These are phyloP conservation scores for Amphimallon solstitiale DNA, from an alignment of 2,888 invertebrate genomes.

Conservation along the genomic window DNA sequence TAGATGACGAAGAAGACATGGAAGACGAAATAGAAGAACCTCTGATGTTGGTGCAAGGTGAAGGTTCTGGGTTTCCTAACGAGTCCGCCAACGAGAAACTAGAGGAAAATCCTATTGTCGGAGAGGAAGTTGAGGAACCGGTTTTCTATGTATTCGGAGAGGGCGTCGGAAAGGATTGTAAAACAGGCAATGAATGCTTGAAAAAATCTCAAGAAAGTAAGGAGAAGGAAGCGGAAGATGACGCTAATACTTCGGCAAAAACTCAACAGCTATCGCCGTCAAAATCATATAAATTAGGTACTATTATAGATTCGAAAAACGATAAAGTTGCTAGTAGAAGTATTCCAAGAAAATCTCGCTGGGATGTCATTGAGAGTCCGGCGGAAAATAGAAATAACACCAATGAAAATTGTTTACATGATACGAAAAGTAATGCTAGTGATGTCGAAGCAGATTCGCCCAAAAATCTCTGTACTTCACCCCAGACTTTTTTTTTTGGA, in stretches of 20 bases:
- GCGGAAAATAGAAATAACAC: not conserved
- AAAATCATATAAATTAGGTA: constrained; percentile 46
- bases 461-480: no score
- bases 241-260: constrained; percentile 28
- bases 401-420: constrained; percentile 14
- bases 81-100: constrained; percentile 41
- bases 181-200: constrained; percentile 73
- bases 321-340: constrained; percentile 47
- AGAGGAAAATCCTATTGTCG: constrained; percentile 59
- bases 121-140: constrained; percentile 80
- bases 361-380: constrained; percentile 62
- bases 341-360: constrained; percentile 60
- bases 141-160: constrained; percentile 76
- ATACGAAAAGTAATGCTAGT: constrained; percentile 3
- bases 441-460: no score
- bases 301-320: constrained; percentile 54
- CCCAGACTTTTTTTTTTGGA: constrained; percentile 17
- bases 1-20: constrained; percentile 58
- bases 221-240: not conserved
- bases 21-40: constrained; percentile 80
- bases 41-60: constrained; percentile 72
- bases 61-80: constrained; percentile 69
- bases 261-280: constrained; percentile 15
- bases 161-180: constrained; percentile 77
- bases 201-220: constrained; percentile 35